phyloP scores from a whole-genome alignment of 2,888 invertebrate species.

The Leucozona laternaria region DNA sequence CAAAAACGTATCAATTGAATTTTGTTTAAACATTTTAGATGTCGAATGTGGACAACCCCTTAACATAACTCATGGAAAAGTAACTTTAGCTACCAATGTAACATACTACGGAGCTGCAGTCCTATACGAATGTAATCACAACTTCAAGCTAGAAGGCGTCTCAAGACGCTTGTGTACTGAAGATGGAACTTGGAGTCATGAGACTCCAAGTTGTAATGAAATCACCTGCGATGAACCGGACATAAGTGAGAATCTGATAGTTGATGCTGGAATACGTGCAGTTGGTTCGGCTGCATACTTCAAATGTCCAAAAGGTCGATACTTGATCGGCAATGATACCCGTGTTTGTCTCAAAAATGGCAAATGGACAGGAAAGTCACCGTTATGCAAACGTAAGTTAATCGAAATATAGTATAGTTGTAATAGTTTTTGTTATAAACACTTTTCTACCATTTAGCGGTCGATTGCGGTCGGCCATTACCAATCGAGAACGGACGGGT shows the following conservation, averaged over 20 bases:
- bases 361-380: conserved; percentile 92
- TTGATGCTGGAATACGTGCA: conserved; percentile 87
- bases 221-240: conserved; percentile 91
- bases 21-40: too few species aligned
- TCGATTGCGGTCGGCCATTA: conserved; percentile 92
- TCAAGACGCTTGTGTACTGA: conserved; percentile 93
- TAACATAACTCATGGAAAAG: conserved; percentile 89
- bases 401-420: too few species aligned
- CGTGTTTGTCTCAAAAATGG: conserved; percentile 90
- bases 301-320: conserved; percentile 92
- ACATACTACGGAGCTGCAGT: conserved; percentile 95
- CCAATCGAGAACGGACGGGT: conserved; percentile 93
- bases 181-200: conserved; percentile 95
- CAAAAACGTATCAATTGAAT: background rate
- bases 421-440: too few species aligned
- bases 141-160: conserved; percentile 92
- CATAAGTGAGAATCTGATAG: conserved; percentile 85
- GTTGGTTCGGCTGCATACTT: conserved; percentile 93
- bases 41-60: conserved; percentile 94
- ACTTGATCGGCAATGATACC: conserved; percentile 91
- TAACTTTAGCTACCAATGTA: conserved; percentile 92
- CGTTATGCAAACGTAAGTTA: conserved; percentile 92
- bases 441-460: conserved; percentile 87
- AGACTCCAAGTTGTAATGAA: conserved; percentile 92
- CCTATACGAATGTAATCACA: conserved; percentile 92